Percentiles rank a stretch among this genome's conserved stretches.
Evolutionary conservation across 2,888 invertebrate genomes (phyloP).

Genomic region (Stenolophus ochropezus): DNA sequence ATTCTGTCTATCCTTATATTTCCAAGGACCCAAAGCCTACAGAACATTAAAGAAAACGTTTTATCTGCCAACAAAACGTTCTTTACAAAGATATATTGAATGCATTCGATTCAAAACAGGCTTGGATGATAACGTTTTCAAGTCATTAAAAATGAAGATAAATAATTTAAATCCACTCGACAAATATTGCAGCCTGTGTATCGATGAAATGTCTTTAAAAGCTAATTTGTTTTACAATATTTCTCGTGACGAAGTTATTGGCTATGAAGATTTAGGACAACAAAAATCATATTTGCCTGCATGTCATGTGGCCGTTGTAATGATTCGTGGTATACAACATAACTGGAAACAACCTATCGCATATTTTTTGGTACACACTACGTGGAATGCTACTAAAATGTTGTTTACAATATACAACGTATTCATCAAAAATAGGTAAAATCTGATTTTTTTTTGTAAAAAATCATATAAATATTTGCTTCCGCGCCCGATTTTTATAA

Average conservation of each 20-base stretch:
- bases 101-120: not conserved
- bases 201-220: no score
- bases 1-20: not conserved
- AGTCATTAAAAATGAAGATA: not conserved
- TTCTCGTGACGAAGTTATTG: not conserved
- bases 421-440: no score
- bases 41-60: no score
- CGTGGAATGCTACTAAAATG: not conserved
- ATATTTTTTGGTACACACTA: not conserved
- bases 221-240: not conserved
- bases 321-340: not conserved
- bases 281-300: not conserved
- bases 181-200: constrained; percentile 1
- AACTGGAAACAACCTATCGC: constrained; percentile 3
- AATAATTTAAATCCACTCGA: not conserved
- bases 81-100: not conserved
- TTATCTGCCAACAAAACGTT: no score
- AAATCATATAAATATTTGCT: no score
- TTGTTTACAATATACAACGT: no score
- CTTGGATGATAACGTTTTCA: not conserved
- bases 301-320: not conserved
- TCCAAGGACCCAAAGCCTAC: no score
- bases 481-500: no score
- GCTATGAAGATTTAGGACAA: not conserved
- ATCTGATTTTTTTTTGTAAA: no score